Base-by-base conservation (phyloP, 2,888 invertebrate species). In the Imbricaverruca yamaguchii region DNA sequence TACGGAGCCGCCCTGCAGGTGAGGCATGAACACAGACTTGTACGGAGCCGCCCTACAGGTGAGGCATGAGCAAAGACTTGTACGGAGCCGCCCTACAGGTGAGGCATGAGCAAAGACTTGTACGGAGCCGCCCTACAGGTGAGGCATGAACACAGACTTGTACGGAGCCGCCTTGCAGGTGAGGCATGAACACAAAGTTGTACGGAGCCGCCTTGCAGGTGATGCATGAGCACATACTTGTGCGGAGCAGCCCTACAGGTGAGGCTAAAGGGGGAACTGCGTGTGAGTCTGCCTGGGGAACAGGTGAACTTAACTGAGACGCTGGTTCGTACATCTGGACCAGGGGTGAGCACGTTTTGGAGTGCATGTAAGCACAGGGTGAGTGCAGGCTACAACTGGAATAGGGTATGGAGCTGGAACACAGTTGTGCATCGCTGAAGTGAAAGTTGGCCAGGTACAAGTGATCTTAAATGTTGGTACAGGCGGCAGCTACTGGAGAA, bases 1-100 rank as follows among this genome's bases (percentile, higher is more conserved):
- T 96, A 96, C 86, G 96, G 97, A 82, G 93, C 95, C 93, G 97
- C 97, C 0, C 91, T 97, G 3, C 86, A 94, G 85, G 91, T 91
- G n/a, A n/a, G n/a, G n/a, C 87, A 91, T 92, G 55, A 92, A 94
- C 0, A 95, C 96, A 0, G 97, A 97, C 89, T 87, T 97, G 1
- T 96, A 96, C 86, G 96, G 97, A 82, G 93, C 95, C 93, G 97
- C 97, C 0, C 91, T 97, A 3, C 86, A 94, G 85, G 91, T 91
- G n/a, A n/a, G n/a, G n/a, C 87, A 91, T 92, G 55, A 92, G 94
- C 0, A 95, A 95, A 0, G 97, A 97, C 89, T 87, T 97, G 1
- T 96, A 96, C 86, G 96, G 97, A 82, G 93, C 95, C 93, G 97
- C 97, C 0, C 91, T 97, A 3, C 86, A 94, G 85, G 91, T 91